Evolutionary conservation across 1,140 invertebrate species (phyloP).

Genomic region (Tenebrio molitor): DNA sequence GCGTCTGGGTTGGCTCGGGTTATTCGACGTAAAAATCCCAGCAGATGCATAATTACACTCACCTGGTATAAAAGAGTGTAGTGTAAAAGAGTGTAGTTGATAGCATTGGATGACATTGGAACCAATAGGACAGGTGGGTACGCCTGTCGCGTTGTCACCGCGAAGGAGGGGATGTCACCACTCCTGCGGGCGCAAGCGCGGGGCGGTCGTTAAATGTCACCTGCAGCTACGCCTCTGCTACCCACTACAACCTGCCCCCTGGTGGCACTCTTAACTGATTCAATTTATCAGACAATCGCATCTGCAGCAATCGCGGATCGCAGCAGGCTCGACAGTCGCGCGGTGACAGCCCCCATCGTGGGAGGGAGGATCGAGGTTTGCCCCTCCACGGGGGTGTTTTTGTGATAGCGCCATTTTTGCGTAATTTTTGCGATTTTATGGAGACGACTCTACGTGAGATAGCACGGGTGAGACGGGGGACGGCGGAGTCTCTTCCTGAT

Average conservation of each 20-base stretch:
- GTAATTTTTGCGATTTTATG: slow-evolving; percentile 30
- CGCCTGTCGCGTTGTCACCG: slow-evolving; percentile 65
- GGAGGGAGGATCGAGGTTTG: not conserved
- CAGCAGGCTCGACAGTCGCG: not conserved
- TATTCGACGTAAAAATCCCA: not conserved
- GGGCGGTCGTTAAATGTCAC: slow-evolving; percentile 64
- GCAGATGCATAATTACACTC: slow-evolving; percentile 21
- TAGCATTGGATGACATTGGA: slow-evolving; percentile 64
- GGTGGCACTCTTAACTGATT: slow-evolving; percentile 49
- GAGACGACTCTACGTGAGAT: slow-evolving; percentile 23
- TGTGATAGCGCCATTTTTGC: slow-evolving; percentile 15
- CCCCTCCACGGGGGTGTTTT: not conserved
- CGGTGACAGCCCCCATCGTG: slow-evolving; percentile 14
- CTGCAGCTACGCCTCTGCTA: slow-evolving; percentile 64
- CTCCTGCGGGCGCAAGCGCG: slow-evolving; percentile 60
- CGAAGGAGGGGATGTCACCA: slow-evolving; percentile 65
- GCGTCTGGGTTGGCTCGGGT: not conserved
- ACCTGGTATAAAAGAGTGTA: slow-evolving; percentile 18
- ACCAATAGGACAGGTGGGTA: slow-evolving; percentile 66
- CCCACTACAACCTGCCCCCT: slow-evolving; percentile 62
- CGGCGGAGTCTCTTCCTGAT: slow-evolving; percentile 37
- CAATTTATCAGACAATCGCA: slow-evolving; percentile 27
- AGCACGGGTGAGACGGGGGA: slow-evolving; percentile 16
- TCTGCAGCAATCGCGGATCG: not conserved
- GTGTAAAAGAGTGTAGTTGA: slow-evolving; percentile 34